These are phyloP conservation scores for Megamerina dolium DNA, from an alignment of 2,888 invertebrate genomes.

Conservation along the genomic window DNA sequence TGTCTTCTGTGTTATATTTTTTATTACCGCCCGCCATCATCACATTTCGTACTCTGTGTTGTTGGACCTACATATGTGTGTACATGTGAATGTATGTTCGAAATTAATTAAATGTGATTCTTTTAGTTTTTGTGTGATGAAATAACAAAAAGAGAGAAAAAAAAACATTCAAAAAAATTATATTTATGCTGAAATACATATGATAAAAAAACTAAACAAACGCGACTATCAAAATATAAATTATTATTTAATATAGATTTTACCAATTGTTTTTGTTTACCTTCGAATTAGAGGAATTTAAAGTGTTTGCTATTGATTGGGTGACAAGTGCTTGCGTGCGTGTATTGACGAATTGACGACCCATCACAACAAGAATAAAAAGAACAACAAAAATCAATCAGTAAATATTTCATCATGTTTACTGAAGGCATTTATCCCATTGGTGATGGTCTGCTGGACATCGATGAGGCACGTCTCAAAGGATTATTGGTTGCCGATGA, in stretches of 20 bases:
- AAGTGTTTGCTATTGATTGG: neutral
- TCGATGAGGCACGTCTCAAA: slow-evolving; percentile 62
- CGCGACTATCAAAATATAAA: too few species aligned
- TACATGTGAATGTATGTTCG: too few species aligned
- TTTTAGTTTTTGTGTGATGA: too few species aligned
- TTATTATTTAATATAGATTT: too few species aligned
- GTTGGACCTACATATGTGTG: neutral
- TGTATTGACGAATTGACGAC: slow-evolving; percentile 9
- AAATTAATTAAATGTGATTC: too few species aligned
- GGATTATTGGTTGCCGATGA: slow-evolving; percentile 66
- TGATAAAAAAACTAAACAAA: neutral
- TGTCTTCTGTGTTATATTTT: neutral
- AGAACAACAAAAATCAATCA: too few species aligned
- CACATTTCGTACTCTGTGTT: neutral
- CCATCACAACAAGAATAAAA: too few species aligned
- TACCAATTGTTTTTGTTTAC: too few species aligned
- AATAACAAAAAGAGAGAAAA: neutral
- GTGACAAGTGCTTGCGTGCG: too few species aligned
- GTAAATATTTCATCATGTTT: too few species aligned
- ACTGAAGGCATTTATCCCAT: slow-evolving; percentile 47
- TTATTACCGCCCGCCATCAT: neutral
- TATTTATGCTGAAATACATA: neutral
- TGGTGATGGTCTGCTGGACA: slow-evolving; percentile 67
- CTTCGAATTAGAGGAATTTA: too few species aligned
- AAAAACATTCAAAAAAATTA: neutral